Evolutionary conservation across 2,888 invertebrate species (phyloP), one percentile per base, ranked within the genome.

Genomic region (Chironomus riparius): DNA sequence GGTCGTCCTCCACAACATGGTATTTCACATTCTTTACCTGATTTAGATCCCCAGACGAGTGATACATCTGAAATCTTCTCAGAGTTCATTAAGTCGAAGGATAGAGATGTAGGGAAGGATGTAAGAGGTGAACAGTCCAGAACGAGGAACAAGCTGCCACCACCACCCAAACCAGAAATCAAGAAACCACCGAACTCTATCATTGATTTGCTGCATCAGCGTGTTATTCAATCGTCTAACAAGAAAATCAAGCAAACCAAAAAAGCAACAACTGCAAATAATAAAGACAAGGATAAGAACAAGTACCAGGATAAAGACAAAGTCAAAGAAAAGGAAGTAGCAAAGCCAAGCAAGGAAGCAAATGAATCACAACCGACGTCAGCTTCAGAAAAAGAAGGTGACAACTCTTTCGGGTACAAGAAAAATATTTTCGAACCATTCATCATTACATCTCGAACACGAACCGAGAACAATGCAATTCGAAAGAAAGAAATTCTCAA

Each of bases 401-500:
- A 78, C n/a, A 38, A 38, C 10, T 38, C 38, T 38, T 38, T 10
- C 1, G 81, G 81, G 68, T 81, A 62, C 65, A 75, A 83, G 65
- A 82, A 82, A 50, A 84, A 82, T 84, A 87, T 82, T 48, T 91
- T 92, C 80, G 87, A 90, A 47, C 90, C 92, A 0, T 87, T 91
- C 47, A 89, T 92, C 70, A 81, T 92, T 77, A 90, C 91, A 81
- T 88, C 91, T 68, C 86, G 92, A 79, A 92, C 92, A 18, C 86
- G 92, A 79, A 91, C 90, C 47, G 92, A 92, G 81, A 91, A 91
- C 69, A 86, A 91, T 79, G 87, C 90, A 18, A 82, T 88, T 78
- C 91, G 92, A 82, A 90, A 91, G 80, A 86, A 91, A 79, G 92
- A 92, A 62, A 91, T 92, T 3, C 92, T 93, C 65, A 89, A 92